phyloP scores from a whole-genome alignment of 1,140 invertebrate genomes.

The Eulimnadia texana region DNA sequence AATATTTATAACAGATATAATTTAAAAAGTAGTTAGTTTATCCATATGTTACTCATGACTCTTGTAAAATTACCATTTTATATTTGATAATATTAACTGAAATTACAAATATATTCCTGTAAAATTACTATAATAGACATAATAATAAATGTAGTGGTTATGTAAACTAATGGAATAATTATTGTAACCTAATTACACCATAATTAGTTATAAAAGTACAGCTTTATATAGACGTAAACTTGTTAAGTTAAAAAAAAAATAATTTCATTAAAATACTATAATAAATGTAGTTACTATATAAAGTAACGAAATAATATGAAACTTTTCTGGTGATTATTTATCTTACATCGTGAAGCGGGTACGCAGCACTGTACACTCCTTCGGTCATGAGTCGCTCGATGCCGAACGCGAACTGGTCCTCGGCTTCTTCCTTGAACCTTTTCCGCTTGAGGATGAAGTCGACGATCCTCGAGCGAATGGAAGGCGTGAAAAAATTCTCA shows the following conservation, averaged over 20 bases:
- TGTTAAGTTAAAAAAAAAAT: background rate
- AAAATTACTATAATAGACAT: background rate
- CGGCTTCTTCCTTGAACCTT: conserved; percentile 45
- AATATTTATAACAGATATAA: background rate
- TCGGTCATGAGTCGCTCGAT: conserved; percentile 66
- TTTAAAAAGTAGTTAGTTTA: too few relatives aligned
- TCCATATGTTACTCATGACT: too few relatives aligned
- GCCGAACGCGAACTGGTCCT: conserved; percentile 62
- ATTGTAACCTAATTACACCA: background rate
- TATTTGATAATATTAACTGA: background rate
- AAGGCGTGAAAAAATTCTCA: conserved; percentile 68
- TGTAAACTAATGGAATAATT: background rate
- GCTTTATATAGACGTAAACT: background rate
- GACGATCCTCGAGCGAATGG: conserved; percentile 70
- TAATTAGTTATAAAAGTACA: background rate
- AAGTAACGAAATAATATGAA: background rate
- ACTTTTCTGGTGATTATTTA: background rate
- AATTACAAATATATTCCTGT: background rate
- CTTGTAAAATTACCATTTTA: background rate
- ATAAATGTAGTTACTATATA: background rate
- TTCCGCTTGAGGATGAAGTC: conserved; percentile 84
- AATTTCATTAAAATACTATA: background rate
- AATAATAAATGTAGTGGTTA: background rate
- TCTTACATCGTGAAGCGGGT: conserved; percentile 79
- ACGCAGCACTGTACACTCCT: conserved; percentile 62